Evolutionary conservation across 2,113 vertebrate species (phyloP).

Genomic region (Salvator merianae): DNA sequence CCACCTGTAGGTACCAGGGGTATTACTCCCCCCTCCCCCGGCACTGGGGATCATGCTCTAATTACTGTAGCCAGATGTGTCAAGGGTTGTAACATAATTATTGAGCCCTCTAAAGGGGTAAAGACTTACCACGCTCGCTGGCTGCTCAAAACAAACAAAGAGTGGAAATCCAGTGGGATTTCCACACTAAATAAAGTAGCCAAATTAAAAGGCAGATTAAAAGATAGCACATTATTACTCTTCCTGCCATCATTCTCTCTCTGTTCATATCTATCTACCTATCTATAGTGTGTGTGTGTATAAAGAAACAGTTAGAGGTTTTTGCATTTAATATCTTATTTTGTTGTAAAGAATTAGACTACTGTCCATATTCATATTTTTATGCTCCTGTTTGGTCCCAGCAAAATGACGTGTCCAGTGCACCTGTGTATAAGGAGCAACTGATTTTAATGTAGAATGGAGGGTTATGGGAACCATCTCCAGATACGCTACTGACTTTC

Average conservation of each 20-base stretch:
- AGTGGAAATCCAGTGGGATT: background rate
- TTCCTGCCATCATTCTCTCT: background rate
- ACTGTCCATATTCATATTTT: no score
- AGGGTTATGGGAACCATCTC: no score
- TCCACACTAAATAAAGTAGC: conserved; percentile 29
- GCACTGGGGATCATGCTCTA: background rate
- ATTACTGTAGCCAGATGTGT: conserved; percentile 25
- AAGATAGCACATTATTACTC: background rate
- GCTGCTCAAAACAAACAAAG: background rate
- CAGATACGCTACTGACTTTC: no score
- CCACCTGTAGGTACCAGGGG: background rate
- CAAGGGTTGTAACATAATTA: background rate
- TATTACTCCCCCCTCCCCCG: conserved; percentile 32
- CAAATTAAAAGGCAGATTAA: background rate
- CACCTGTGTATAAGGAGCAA: no score
- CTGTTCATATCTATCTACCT: no score
- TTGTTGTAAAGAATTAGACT: no score
- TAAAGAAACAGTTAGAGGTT: no score
- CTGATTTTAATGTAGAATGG: no score
- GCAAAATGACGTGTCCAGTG: no score
- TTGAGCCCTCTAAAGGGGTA: background rate
- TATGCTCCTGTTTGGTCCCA: no score
- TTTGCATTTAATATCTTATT: no score
- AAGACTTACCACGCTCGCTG: background rate
- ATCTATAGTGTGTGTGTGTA: no score